Evolutionary conservation across 2,888 invertebrate species (phyloP), one percentile per base, ranked within the genome.

Genomic region (Norana najaformis): DNA sequence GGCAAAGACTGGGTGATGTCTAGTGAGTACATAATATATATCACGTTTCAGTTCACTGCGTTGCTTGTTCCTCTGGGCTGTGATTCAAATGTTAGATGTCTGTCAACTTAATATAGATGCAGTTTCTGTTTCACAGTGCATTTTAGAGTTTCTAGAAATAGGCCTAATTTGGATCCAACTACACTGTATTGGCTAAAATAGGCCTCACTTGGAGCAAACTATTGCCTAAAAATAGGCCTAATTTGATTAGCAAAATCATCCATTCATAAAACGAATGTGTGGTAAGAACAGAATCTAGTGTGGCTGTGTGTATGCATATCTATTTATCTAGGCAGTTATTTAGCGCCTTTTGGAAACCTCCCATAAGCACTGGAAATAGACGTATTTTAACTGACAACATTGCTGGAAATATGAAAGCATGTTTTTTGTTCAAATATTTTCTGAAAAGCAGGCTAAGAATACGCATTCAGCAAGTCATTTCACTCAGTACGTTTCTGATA

Each of bases 21-120:
- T 36, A 85, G 85, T 85, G 37, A 85, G 85, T 85, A 91, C 38
- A 30, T 69, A 89, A 91, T 35, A 30, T 69, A 89, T 85, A 88
- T 47, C 38, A 53, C 82, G 69, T 88, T 91, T 18, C 39, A 83
- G 20, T 91, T 39, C 4, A n/a, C 30, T 4, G 0, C n/a, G 2
- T 34, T 30, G 30, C 6, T 69, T n/a, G 0, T 69, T 69, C 69
- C 69, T n/a, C 30, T 69, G 69, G 69, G 69, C n/a, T 69, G 69
- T 11, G 13, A 69, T n/a, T 69, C n/a, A 69, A 0, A n/a, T n/a
- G 14, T 69, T n/a, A 16, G 8, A 69, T 69, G 30, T 69, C n/a
- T 69, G n/a, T 13, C 30, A 8, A 30, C 11, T 69, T 69, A 69
- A n/a, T 11, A 69, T 1, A 69, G 30, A n/a, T 69, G 69, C n/a